Evolutionary conservation across 2,113 vertebrate genomes (phyloP).

Genomic region (Epinephelus lanceolatus): DNA sequence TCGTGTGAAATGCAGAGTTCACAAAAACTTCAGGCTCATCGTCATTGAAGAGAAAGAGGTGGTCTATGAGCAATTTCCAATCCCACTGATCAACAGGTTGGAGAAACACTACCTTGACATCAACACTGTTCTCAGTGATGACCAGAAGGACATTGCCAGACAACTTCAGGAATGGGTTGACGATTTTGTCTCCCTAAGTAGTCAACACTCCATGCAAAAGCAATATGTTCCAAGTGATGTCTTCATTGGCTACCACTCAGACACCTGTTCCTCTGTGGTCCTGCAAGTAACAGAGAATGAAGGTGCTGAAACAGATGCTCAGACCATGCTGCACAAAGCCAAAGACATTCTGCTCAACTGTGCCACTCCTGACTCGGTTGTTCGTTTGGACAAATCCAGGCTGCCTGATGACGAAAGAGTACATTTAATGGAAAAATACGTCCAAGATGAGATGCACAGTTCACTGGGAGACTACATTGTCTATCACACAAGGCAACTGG

Average conservation of each 20-base stretch:
- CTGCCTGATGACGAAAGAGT: slow-evolving; percentile 40
- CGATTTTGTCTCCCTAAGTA: slow-evolving; percentile 62
- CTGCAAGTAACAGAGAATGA: slow-evolving; percentile 82
- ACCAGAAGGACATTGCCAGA: slow-evolving; percentile 77
- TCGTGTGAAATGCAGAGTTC: slow-evolving; percentile 93
- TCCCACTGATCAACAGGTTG: slow-evolving; percentile 92
- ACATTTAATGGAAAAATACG: slow-evolving; percentile 71
- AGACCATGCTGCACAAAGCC: slow-evolving; percentile 71
- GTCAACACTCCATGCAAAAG: slow-evolving; percentile 43
- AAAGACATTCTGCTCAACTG: slow-evolving; percentile 86
- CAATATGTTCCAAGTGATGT: slow-evolving; percentile 81
- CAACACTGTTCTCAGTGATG: slow-evolving; percentile 82
- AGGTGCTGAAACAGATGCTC: slow-evolving; percentile 17
- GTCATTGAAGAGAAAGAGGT: slow-evolving; percentile 92
- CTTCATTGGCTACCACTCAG: slow-evolving; percentile 90
- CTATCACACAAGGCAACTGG: slow-evolving; percentile 33
- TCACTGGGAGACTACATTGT: slow-evolving; percentile 87
- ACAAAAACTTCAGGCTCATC: slow-evolving; percentile 86
- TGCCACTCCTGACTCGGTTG: slow-evolving; percentile 88
- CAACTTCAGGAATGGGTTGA: slow-evolving; percentile 84
- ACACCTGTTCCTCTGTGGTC: slow-evolving; percentile 89
- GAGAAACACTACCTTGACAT: slow-evolving; percentile 94
- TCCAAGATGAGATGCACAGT: slow-evolving; percentile 83
- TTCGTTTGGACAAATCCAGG: slow-evolving; percentile 80
- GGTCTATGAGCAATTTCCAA: slow-evolving; percentile 90